A percentile compares a stretch with the other conserved stretches of the same genome.
Evolutionary conservation across 2,113 vertebrate genomes (phyloP).

Genomic region (Argyrosomus japonicus): DNA sequence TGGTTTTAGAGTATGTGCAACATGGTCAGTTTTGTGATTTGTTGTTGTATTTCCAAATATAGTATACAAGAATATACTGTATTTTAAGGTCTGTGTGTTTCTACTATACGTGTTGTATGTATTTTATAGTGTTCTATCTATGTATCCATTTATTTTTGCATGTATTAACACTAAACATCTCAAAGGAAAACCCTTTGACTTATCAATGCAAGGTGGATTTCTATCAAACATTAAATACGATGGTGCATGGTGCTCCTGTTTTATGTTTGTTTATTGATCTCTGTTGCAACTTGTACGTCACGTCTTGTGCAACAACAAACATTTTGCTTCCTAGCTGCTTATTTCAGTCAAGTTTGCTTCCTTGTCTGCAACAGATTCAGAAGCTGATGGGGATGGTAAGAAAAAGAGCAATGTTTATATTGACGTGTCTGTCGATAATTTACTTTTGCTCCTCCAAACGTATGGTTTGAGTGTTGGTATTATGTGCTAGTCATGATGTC

Average conservation of each 20-base stretch:
- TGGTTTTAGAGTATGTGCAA: neutral
- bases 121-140: neutral
- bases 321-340: conserved; percentile 57
- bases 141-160: neutral
- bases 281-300: conserved; percentile 1
- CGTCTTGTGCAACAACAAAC: conserved; percentile 10
- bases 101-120: neutral
- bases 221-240: neutral
- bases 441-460: conserved; percentile 9
- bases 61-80: neutral
- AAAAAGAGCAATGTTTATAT: conserved; percentile 30
- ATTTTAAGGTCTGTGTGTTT: neutral
- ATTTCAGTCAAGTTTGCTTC: conserved; percentile 73
- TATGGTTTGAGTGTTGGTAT: conserved; percentile 46
- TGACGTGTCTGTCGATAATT: conserved; percentile 11
- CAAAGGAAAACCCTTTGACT: neutral
- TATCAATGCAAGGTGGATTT: neutral
- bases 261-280: conserved; percentile 1
- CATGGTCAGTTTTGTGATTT: neutral
- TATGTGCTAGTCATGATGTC: conserved; percentile 55
- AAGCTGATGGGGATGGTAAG: conserved; percentile 75
- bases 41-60: neutral
- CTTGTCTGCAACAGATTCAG: conserved; percentile 75
- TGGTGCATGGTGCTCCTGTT: conserved; percentile 23
- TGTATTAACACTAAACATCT: conserved; percentile 12